Base-by-base conservation (phyloP, 2,797 vertebrate genomes). In the Dallia pectoralis region DNA sequence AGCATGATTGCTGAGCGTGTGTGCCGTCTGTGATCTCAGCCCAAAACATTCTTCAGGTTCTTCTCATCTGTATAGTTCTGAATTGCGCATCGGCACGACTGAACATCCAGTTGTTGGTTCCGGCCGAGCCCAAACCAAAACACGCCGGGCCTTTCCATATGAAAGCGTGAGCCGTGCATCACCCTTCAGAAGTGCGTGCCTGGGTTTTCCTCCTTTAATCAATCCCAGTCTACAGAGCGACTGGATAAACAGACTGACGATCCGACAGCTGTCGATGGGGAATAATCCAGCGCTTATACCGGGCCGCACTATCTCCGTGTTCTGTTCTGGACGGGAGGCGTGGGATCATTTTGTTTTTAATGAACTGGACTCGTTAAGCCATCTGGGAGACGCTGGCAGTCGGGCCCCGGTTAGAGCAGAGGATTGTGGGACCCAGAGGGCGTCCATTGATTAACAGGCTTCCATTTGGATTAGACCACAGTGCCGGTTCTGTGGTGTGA, bases 251-350 rank as follows among this genome's bases (percentile, higher is more conserved):
- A 44, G 2, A 75, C 81, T 81, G 84, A 88, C 74, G 87, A 87
- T 87, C 83, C 74, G 87, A 90, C 90, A 91, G 91, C 90, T 89
- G 89, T 90, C 77, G 75, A 76, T 84, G 82, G 82, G 82, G 85
- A 80, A 87, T 87, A 90, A 90, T 83, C 83, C 86, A 44, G 67
- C 1, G 78, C 79, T 91, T 81, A 90, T 90, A 84, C 81, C 74
- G 18, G 78, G 73, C 74, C 48, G 36, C 74, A 72, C 80, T 82
- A 73, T 79, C 80, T 76, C 78, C 75, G 76, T 80, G 80, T 73
- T 79, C 56, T 40, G 44, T 64, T 81, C 80, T 76, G 79, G 76
- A 69, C 32, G 47, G 49, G 62, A 77, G 67, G 71, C 48, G 72
- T 70, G 27, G 8, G 75, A 78, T 84, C 75, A 56, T 75, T 87